These are phyloP conservation scores for Eurytoma adleriae DNA, from an alignment of 2,888 invertebrate genomes.

Conservation along the genomic window DNA sequence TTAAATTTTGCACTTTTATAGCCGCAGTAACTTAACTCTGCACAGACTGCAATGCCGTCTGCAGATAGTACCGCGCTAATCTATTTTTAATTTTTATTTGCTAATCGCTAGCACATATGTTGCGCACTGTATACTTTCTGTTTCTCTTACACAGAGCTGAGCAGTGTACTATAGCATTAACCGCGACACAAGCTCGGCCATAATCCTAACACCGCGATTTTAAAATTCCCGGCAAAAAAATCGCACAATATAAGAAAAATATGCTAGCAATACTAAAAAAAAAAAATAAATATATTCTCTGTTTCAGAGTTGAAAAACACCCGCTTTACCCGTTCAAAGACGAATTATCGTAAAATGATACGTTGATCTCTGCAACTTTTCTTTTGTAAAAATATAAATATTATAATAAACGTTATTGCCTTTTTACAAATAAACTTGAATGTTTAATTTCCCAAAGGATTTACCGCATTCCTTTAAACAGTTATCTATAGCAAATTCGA, in stretches of 20 bases:
- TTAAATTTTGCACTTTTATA: too few relatives aligned
- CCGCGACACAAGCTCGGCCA: too few relatives aligned
- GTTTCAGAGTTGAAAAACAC: constrained; percentile 81
- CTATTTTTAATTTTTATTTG: background rate
- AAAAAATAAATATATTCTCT: constrained; percentile 12
- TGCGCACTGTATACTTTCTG: too few relatives aligned
- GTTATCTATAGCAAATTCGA: too few relatives aligned
- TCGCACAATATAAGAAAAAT: background rate
- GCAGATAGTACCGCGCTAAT: background rate
- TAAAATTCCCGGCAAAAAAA: too few relatives aligned
- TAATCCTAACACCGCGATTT: too few relatives aligned
- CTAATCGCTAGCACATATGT: too few relatives aligned
- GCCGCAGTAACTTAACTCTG: background rate
- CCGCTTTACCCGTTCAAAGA: constrained; percentile 83
- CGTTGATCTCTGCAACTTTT: constrained; percentile 27
- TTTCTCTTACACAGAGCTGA: too few relatives aligned
- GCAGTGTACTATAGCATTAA: too few relatives aligned
- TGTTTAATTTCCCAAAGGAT: too few relatives aligned
- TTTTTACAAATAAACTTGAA: constrained; percentile 3
- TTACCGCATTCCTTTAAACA: too few relatives aligned
- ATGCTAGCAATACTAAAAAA: background rate
- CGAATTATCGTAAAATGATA: constrained; percentile 58
- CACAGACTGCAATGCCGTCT: background rate
- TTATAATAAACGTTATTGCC: constrained; percentile 40
- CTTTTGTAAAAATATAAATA: constrained; percentile 52